Percentiles rank a stretch among this genome's conserved stretches.
phyloP scores from a whole-genome alignment of 1,140 invertebrate species.

The Aricia agestis region DNA sequence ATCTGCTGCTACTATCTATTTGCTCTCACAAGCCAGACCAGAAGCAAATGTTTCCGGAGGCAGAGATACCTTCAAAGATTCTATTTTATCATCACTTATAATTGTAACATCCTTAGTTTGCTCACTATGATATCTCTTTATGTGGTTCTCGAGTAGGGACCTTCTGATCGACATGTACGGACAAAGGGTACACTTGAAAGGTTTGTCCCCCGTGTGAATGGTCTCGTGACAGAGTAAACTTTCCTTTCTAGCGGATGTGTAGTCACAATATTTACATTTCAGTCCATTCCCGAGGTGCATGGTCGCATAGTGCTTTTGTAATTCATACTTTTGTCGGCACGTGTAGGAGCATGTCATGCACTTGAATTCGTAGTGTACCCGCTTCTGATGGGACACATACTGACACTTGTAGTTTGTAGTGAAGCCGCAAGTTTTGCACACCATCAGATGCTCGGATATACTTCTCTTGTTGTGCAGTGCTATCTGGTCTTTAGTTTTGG shows the following conservation, averaged over 20 bases:
- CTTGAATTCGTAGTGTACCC: conserved; percentile 40
- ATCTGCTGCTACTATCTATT: neutral
- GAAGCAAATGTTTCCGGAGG: neutral
- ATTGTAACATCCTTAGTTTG: conserved; percentile 32
- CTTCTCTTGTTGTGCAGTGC: conserved; percentile 51
- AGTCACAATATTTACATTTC: conserved; percentile 52
- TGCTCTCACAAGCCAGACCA: neutral
- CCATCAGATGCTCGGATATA: conserved; percentile 29
- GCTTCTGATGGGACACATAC: conserved; percentile 45
- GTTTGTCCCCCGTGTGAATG: conserved; percentile 50
- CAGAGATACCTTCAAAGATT: conserved; percentile 36
- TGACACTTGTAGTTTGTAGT: conserved; percentile 48
- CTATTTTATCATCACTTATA: conserved; percentile 38
- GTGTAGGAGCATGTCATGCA: conserved; percentile 45
- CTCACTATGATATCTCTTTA: conserved; percentile 41
- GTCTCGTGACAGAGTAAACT: conserved; percentile 47
- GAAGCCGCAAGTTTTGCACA: conserved; percentile 38
- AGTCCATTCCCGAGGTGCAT: conserved; percentile 41
- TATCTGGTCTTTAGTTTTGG: conserved; percentile 58
- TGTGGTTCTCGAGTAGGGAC: conserved; percentile 40
- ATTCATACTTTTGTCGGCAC: conserved; percentile 48
- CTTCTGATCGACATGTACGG: conserved; percentile 42
- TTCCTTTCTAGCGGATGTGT: conserved; percentile 42
- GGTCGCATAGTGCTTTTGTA: conserved; percentile 40
- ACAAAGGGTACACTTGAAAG: conserved; percentile 44